A percentile compares a stretch with the other conserved stretches of the same genome.
These are phyloP conservation scores for Acanthurus leucopareius DNA, from an alignment of 2,797 vertebrate genomes.

Conservation along the genomic window DNA sequence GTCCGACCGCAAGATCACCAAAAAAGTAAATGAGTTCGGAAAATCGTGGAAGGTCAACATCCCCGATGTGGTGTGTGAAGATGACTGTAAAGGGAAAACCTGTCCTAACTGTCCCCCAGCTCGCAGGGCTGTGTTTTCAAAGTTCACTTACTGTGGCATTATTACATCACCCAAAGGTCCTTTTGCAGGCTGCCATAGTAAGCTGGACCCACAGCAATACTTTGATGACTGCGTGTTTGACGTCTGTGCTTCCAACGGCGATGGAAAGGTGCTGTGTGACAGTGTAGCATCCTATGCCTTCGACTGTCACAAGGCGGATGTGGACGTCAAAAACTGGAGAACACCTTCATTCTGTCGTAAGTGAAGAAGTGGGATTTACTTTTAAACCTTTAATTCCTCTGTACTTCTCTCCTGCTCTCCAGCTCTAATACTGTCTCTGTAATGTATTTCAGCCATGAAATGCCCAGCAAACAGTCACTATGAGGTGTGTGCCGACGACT, in stretches of 20 bases:
- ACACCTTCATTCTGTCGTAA: conserved; percentile 83
- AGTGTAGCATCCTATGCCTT: conserved; percentile 80
- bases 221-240: conserved; percentile 83
- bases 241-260: conserved; percentile 72
- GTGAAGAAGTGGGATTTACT: conserved; percentile 38
- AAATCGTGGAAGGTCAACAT: conserved; percentile 74
- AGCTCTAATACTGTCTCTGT: conserved; percentile 4
- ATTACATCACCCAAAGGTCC: conserved; percentile 74
- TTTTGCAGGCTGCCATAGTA: conserved; percentile 75
- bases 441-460: conserved; percentile 79
- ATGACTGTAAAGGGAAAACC: conserved; percentile 73
- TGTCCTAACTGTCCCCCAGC: conserved; percentile 70
- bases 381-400: background rate
- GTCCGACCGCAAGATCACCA: conserved; percentile 67
- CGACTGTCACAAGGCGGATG: conserved; percentile 74
- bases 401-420: too few relatives aligned
- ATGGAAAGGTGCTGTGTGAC: conserved; percentile 77
- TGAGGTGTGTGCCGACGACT: conserved; percentile 82
- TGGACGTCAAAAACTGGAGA: conserved; percentile 81
- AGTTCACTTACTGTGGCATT: conserved; percentile 76
- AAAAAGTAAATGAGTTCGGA: conserved; percentile 76
- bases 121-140: conserved; percentile 69
- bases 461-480: conserved; percentile 89
- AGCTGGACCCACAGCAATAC: conserved; percentile 73
- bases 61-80: conserved; percentile 66